phyloP scores from a whole-genome alignment of 1,140 invertebrate species.

The roundworm (Caenorhabditis elegans) region WBcel235 BX284606.5:754501-755000 shows the following conservation, averaged over 20 bases:
- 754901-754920: conserved; percentile 76
- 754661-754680: conserved; percentile 28
- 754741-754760: conserved; percentile 87
- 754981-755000: conserved; percentile 91
- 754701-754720: conserved; percentile 81
- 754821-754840: conserved; percentile 95
- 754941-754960: conserved; percentile 85
- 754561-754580: too few species aligned
- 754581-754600: too few species aligned
- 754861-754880: conserved; percentile 87
- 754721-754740: conserved; percentile 96
- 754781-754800: conserved; percentile 83
- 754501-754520: too few species aligned
- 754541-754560: too few species aligned
- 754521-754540: too few species aligned
- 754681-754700: conserved; percentile 95
- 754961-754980: conserved; percentile 97
- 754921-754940: conserved; percentile 94
- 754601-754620: too few species aligned
- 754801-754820: conserved; percentile 85
- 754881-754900: conserved; percentile 68
- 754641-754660: too few species aligned
- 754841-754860: conserved; percentile 97
- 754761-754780: conserved; percentile 83
- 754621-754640: too few species aligned